These are phyloP conservation scores for Austrolebias charrua DNA, from an alignment of 2,797 vertebrate genomes.

Conservation along the genomic window DNA sequence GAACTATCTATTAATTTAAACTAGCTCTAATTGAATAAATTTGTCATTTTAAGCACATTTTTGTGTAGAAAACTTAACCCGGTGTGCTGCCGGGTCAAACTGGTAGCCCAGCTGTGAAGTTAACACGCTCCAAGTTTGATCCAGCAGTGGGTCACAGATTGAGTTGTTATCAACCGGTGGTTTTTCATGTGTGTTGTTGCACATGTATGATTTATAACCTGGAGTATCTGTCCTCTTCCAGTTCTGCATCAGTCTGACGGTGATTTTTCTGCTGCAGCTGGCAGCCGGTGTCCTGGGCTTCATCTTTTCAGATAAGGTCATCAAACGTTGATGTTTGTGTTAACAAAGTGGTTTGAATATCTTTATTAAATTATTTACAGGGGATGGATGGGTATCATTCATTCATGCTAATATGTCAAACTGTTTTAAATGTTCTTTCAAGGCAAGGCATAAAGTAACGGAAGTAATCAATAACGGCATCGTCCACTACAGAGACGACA, in stretches of 20 bases:
- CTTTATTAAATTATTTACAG: too few species aligned
- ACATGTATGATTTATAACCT: not conserved
- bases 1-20: too few species aligned
- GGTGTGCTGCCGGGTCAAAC: too few species aligned
- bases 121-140: too few species aligned
- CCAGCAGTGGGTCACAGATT: too few species aligned
- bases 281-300: conserved; percentile 87
- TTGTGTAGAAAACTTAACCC: too few species aligned
- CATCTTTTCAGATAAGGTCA: conserved; percentile 91
- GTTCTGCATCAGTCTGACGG: conserved; percentile 88
- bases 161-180: not conserved
- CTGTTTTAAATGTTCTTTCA: conserved; percentile 22
- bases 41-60: too few species aligned
- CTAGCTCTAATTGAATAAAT: too few species aligned
- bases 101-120: too few species aligned
- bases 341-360: too few species aligned
- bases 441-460: conserved; percentile 88
- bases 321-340: not conserved
- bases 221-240: conserved; percentile 46
- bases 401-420: not conserved
- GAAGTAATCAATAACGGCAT: conserved; percentile 86
- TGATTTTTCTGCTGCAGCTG: conserved; percentile 91
- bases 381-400: too few species aligned
- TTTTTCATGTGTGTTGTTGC: not conserved
- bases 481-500: conserved; percentile 89